Evolutionary conservation across 2,113 vertebrate species (phyloP), one percentile per base, ranked within the genome.

Genomic region (Fukomys damarensis): DNA sequence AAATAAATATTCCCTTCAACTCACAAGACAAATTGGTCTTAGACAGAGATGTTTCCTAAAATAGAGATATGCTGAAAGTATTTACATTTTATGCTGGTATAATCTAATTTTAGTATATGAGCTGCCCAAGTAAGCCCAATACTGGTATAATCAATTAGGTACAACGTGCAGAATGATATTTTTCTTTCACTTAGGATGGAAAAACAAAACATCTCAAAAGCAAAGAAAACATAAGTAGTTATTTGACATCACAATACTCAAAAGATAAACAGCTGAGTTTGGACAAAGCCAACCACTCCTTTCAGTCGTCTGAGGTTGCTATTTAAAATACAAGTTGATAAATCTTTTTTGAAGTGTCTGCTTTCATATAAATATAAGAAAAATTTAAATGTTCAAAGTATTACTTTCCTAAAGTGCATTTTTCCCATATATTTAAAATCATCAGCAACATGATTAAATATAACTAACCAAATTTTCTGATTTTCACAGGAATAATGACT

Each of bases 11-110:
- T 19, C 20, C 16, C 28, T 86, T 95, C 22, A 49, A 58, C 58
- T 84, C 82, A 89, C 41, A 74, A 94, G 90, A 94, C 74, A 87
- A 95, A 95, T 86, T 88, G 89, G 76, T 61, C 66, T 70, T 74
- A 74, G 79, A 87, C 81, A 96, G 81, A 91, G 16, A 58, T 20
- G 4, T 85, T 92, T 11, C 95, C 90, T 95, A 91, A 98, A 96
- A 96, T 65, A 85, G 96, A 94, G 35, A 92, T 96, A 96, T 26
- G 26, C 59, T 95, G 14, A 91, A 84, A 96, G n/a, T 90, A 81
- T 95, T 96, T 97, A 92, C 20, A 76, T 92, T 90, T 68, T 82
- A 46, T 3, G 14, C 41, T 52, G 61, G 14, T 86, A 63, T 86
- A 80, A 94, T 91, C 58, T 93, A 68, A 49, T 49, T 49, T 49